These are phyloP conservation scores for Neotoma lepida DNA, from an alignment of 2,113 vertebrate genomes.

Conservation along the genomic window DNA sequence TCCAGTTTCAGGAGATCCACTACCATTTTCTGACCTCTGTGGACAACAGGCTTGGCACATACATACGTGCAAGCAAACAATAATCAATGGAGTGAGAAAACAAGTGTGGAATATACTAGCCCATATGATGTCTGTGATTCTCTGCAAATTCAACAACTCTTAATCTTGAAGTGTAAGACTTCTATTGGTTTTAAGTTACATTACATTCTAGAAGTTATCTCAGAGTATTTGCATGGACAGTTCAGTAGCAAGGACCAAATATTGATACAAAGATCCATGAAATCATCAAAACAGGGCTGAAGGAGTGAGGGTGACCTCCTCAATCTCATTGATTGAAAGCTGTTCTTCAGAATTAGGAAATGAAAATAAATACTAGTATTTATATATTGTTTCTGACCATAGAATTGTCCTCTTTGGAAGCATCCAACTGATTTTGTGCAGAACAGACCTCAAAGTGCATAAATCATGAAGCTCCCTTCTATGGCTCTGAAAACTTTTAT, in stretches of 20 bases:
- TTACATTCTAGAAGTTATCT: background rate
- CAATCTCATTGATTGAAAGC: background rate
- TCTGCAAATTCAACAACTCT: background rate
- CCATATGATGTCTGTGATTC: background rate
- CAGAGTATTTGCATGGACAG: background rate
- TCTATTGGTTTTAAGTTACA: background rate
- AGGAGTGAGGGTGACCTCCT: background rate
- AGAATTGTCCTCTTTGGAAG: background rate
- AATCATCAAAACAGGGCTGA: constrained; percentile 28
- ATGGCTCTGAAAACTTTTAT: constrained; percentile 48
- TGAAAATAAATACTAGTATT: background rate
- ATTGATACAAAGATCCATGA: background rate
- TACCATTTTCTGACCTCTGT: background rate
- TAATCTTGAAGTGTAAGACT: background rate
- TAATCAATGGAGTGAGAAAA: background rate
- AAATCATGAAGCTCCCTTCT: constrained; percentile 57
- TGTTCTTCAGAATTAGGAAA: constrained; percentile 8
- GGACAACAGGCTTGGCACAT: no score
- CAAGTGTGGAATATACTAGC: background rate
- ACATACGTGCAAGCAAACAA: background rate
- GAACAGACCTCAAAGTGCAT: constrained; percentile 57
- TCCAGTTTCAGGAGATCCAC: background rate
- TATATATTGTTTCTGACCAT: background rate
- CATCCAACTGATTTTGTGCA: constrained; percentile 12
- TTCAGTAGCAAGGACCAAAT: background rate